phyloP scores from a whole-genome alignment of 2,888 invertebrate genomes.

The Dynastes tityus region DNA sequence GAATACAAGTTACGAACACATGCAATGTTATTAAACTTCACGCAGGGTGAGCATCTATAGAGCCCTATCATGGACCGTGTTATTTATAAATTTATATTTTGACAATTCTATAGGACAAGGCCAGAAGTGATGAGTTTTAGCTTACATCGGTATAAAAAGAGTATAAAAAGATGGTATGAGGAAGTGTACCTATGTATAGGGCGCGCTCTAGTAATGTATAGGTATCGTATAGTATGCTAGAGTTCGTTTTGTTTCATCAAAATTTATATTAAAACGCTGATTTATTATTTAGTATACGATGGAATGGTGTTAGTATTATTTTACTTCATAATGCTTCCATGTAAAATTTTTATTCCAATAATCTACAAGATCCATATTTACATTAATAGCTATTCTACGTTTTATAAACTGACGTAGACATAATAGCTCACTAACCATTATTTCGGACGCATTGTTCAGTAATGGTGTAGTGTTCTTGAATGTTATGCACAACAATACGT shows the following conservation, averaged over 20 bases:
- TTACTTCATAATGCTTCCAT: too few relatives aligned
- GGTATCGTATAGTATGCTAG: too few relatives aligned
- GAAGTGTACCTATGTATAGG: too few relatives aligned
- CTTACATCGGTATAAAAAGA: too few relatives aligned
- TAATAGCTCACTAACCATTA: conserved; percentile 51
- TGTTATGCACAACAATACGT: conserved; percentile 59
- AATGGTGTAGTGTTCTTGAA: conserved; percentile 59
- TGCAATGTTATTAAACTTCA: conserved; percentile 67
- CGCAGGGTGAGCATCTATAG: conserved; percentile 67
- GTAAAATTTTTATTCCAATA: too few relatives aligned
- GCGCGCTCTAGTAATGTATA: too few relatives aligned
- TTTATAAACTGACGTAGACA: conserved; percentile 40
- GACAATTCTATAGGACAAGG: conserved; percentile 69
- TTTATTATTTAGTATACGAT: too few relatives aligned
- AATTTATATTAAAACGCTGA: too few relatives aligned
- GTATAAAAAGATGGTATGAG: too few relatives aligned
- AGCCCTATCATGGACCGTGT: conserved; percentile 67
- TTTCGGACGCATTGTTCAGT: conserved; percentile 56
- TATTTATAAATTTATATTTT: conserved; percentile 72
- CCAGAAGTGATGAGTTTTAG: too few relatives aligned
- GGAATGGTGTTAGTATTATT: too few relatives aligned
- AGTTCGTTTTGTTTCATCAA: too few relatives aligned
- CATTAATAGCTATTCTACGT: conserved; percentile 46
- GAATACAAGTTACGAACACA: conserved; percentile 68
- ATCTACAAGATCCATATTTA: conserved; percentile 2